Conservation (phyloP, 2,888 invertebrate genomes). For the Ypsolopha sequella region DNA sequence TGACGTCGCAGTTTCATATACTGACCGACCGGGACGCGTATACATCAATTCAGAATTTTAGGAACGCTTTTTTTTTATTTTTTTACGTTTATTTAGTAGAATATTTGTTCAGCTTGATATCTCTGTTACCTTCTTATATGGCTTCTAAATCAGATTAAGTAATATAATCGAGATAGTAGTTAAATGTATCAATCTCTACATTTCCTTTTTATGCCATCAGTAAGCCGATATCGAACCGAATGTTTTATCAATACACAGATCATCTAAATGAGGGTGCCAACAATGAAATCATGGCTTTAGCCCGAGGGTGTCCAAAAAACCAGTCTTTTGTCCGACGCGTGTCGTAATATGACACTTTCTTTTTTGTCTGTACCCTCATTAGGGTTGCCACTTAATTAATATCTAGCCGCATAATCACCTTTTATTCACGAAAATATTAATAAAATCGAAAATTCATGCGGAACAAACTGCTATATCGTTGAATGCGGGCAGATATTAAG, state of each 20-base stretch:
- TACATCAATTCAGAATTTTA: no score
- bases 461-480: slow-evolving; percentile 9
- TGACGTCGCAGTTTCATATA: neutral
- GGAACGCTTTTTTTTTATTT: no score
- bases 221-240: slow-evolving; percentile 44
- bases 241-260: slow-evolving; percentile 37
- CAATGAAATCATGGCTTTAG: slow-evolving; percentile 26
- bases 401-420: neutral
- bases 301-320: slow-evolving; percentile 35
- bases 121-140: no score
- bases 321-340: slow-evolving; percentile 40
- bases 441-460: slow-evolving; percentile 15
- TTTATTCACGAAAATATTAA: slow-evolving; percentile 1
- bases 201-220: slow-evolving; percentile 8
- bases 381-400: slow-evolving; percentile 38
- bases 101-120: no score
- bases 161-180: no score
- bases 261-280: slow-evolving; percentile 34
- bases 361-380: slow-evolving; percentile 39
- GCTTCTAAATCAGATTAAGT: no score
- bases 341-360: slow-evolving; percentile 45
- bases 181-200: no score
- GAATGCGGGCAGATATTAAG: slow-evolving; percentile 9
- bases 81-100: no score
- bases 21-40: no score